Conservation (phyloP, 1,140 invertebrate genomes). For the Batillaria attramentaria region DNA sequence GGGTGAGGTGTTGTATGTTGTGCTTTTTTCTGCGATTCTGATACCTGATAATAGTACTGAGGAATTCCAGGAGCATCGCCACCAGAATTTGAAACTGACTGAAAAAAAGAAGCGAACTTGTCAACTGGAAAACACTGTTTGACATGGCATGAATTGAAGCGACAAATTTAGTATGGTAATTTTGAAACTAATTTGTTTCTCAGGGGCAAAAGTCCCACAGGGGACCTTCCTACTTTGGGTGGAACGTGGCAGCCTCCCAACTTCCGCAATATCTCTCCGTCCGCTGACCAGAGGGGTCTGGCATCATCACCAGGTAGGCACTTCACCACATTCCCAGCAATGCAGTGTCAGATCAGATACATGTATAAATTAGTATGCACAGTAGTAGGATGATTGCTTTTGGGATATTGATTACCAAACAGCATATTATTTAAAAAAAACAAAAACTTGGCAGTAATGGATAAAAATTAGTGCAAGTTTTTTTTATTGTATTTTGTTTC, state of each 20-base stretch:
- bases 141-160: background rate
- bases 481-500: no score
- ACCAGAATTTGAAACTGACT: no score
- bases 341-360: background rate
- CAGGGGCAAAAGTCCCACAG: background rate
- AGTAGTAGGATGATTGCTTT: no score
- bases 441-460: no score
- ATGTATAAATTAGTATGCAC: background rate
- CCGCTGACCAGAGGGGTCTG: constrained; percentile 30
- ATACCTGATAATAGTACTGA: background rate
- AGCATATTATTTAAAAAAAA: no score
- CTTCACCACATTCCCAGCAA: background rate
- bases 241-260: constrained; percentile 48
- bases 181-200: background rate
- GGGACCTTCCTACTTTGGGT: constrained; percentile 6
- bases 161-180: background rate
- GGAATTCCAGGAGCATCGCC: background rate
- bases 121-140: no score
- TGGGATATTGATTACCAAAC: no score
- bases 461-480: no score
- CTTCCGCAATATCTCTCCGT: constrained; percentile 38
- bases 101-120: no score
- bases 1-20: no score
- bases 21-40: background rate
- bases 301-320: constrained; percentile 27